Evolutionary conservation across 2,888 invertebrate species (phyloP), one percentile per base, ranked within the genome.

Genomic region (Opisthograptis luteolata): DNA sequence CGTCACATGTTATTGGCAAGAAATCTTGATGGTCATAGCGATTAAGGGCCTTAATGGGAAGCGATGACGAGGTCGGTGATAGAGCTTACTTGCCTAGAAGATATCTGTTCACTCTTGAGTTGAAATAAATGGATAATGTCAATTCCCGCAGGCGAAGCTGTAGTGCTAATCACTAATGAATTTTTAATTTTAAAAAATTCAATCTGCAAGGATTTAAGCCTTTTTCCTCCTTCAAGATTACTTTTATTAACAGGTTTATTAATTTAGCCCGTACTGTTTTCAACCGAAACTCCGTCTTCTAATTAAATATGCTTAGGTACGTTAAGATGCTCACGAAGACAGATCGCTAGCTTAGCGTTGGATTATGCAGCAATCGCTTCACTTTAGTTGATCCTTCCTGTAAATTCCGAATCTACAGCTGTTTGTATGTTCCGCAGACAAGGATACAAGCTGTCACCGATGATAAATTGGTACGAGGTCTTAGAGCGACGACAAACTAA

Each of bases 401-500:
- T 22, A 34, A 46, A 43, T 35, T 44, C 17, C 22, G 20, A 9
- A 9, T 24, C 34, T 46, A 40, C 34, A 12, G 31, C 22, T 17
- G n/a, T n/a, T 37, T 25, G 51, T 39, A 37, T 30, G 28, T 9
- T 15, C 8, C 10, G 39, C 34, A 36, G 22, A 31, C 28, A 22
- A 40, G 42, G 31, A 28, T 28, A 40, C 39, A 30, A 35, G 10
- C 30, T 54, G 32, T 45, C 30, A 19, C 42, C 8, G 19, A 44
- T 58, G 55, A 58, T 58, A 49, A 52, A 55, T 58, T 49, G 40
- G 48, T 20, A 20, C 12, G 19, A 17, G 17, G 9, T 30, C 37
- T 12, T 36, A 42, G 47, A 43, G 42, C 13, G 17, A 13, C 9
- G 20, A 22, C 20, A 39, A 19, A 34, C 25, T 46, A 34, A 36